Evolutionary conservation across 2,888 invertebrate species (phyloP).

Genomic region (Cheilosia vulpina): DNA sequence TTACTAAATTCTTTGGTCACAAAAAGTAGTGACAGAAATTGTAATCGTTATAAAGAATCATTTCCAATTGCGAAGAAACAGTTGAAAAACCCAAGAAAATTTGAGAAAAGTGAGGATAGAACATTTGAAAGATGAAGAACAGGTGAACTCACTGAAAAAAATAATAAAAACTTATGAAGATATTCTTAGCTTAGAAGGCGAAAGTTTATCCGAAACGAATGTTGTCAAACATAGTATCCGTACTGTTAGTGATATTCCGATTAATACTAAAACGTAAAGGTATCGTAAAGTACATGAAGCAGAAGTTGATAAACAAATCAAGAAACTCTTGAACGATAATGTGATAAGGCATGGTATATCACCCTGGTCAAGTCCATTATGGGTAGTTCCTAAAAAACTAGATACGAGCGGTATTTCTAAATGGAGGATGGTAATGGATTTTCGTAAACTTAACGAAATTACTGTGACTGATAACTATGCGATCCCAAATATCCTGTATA

Average conservation of each 20-base stretch:
- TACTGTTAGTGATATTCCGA: no score
- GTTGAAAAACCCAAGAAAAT: background rate
- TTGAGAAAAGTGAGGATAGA: background rate
- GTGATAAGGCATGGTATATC: slow-evolving; percentile 28
- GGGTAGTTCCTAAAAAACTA: no score
- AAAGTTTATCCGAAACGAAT: no score
- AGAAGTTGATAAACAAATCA: slow-evolving; percentile 13
- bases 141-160: background rate
- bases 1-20: no score
- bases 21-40: no score
- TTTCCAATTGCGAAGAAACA: no score
- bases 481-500: background rate
- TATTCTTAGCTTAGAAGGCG: no score
- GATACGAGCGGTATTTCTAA: no score
- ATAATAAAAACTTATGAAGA: background rate
- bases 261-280: no score
- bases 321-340: slow-evolving; percentile 5
- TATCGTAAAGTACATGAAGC: slow-evolving; percentile 13
- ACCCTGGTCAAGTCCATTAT: slow-evolving; percentile 22
- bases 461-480: slow-evolving; percentile 1
- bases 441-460: background rate
- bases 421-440: background rate
- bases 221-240: no score
- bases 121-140: background rate
- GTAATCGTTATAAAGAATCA: no score